phyloP scores from a whole-genome alignment of 2,888 invertebrate species.

The Ethmia dodecea region DNA sequence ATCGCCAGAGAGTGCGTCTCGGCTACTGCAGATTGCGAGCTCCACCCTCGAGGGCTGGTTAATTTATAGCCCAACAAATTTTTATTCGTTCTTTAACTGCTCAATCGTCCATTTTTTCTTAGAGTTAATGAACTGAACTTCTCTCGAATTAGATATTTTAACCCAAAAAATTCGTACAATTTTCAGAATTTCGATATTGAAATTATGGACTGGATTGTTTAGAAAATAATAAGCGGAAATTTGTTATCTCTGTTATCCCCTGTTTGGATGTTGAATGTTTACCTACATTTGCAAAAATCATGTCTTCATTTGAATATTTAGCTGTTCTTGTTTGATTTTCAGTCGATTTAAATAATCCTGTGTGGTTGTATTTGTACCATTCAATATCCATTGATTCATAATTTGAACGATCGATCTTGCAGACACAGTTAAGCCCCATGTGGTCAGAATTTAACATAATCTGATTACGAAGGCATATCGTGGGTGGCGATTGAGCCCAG shows the following conservation, averaged over 20 bases:
- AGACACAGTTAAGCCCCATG: conserved; percentile 20
- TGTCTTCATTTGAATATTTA: too few relatives aligned
- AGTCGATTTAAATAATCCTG: too few relatives aligned
- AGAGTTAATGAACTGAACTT: conserved; percentile 40
- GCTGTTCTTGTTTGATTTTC: too few relatives aligned
- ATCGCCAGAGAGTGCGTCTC: conserved; percentile 71
- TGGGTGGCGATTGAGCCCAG: conserved; percentile 18
- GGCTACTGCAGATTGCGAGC: conserved; percentile 71
- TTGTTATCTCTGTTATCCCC: too few relatives aligned
- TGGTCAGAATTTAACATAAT: conserved; percentile 32
- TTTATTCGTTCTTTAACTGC: conserved; percentile 68
- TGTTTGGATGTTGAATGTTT: too few relatives aligned
- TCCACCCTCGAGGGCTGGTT: conserved; percentile 53
- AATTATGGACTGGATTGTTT: conserved; percentile 4
- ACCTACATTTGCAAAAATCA: too few relatives aligned
- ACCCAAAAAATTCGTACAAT: conserved; percentile 30
- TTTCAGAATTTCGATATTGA: conserved; percentile 17
- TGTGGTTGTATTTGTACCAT: too few relatives aligned
- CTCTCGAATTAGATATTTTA: conserved; percentile 39
- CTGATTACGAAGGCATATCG: conserved; percentile 29
- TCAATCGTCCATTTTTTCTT: conserved; percentile 54
- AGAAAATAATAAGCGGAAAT: too few relatives aligned
- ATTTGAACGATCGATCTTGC: conserved; percentile 26
- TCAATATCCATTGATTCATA: too few relatives aligned
- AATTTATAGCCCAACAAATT: conserved; percentile 73